A percentile compares a stretch with the other conserved stretches of the same genome.
Evolutionary conservation across 2,888 invertebrate genomes (phyloP).

Genomic region (Phrixothrix hirtus): DNA sequence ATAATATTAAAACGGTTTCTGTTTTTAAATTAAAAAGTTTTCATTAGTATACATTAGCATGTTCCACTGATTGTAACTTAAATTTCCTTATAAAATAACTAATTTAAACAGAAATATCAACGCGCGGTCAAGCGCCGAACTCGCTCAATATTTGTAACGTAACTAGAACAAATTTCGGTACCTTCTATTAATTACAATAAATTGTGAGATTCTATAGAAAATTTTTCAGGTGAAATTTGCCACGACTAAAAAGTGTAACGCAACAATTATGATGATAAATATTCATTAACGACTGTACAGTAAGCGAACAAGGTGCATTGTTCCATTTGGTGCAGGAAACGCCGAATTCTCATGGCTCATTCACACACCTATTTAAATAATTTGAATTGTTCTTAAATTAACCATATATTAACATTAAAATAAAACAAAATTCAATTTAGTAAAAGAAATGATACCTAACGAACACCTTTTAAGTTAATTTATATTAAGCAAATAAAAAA

Average conservation of each 20-base stretch:
- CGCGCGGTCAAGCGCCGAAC: background rate
- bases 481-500: too few species aligned
- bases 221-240: constrained; percentile 29
- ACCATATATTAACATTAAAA: constrained; percentile 14
- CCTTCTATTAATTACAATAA: constrained; percentile 12
- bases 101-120: constrained; percentile 1
- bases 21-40: constrained; percentile 2
- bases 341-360: constrained; percentile 32
- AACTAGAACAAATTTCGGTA: constrained; percentile 3
- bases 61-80: too few species aligned
- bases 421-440: constrained; percentile 18
- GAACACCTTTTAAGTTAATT: too few species aligned
- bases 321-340: constrained; percentile 29
- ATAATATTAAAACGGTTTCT: constrained; percentile 9
- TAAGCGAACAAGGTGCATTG: constrained; percentile 26
- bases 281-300: constrained; percentile 29
- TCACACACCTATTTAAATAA: constrained; percentile 28
- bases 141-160: background rate
- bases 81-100: too few species aligned
- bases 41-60: background rate
- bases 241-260: constrained; percentile 31
- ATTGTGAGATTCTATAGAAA: constrained; percentile 13
- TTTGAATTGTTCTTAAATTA: constrained; percentile 25
- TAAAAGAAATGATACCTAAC: constrained; percentile 3
- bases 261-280: constrained; percentile 32